Evolutionary conservation across 2,888 invertebrate species (phyloP).

Genomic region (Entomobrya proxima): DNA sequence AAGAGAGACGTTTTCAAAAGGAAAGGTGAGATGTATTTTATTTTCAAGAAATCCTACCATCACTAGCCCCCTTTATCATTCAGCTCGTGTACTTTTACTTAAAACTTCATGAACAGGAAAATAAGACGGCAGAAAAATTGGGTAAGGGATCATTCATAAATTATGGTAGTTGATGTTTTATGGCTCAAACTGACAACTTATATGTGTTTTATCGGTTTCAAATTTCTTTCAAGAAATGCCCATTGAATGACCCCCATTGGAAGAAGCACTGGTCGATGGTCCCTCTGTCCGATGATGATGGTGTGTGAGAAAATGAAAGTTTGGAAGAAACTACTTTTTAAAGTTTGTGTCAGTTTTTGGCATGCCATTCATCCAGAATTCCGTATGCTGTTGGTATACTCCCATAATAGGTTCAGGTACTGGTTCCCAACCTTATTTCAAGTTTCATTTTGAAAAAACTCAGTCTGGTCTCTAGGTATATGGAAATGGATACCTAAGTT

Average conservation of each 20-base stretch:
- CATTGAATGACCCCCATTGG: background rate
- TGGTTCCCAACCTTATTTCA: background rate
- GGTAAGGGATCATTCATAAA: background rate
- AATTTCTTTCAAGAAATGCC: too few relatives aligned
- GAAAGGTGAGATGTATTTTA: background rate
- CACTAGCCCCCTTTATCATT: background rate
- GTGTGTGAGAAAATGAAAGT: slow-evolving; percentile 1
- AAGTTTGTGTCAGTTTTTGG: slow-evolving; percentile 46
- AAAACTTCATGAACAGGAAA: slow-evolving; percentile 28
- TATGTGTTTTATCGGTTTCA: too few relatives aligned
- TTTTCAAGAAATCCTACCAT: background rate
- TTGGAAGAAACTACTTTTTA: background rate
- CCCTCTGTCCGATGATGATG: background rate
- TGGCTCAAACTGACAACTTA: too few relatives aligned
- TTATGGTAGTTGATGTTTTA: too few relatives aligned
- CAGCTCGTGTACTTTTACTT: slow-evolving; percentile 8
- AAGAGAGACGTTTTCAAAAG: background rate
- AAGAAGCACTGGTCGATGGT: background rate
- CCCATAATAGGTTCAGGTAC: background rate
- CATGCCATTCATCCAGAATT: slow-evolving; percentile 62
- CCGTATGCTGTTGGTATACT: slow-evolving; percentile 30
- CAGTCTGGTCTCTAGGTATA: background rate
- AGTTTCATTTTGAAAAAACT: background rate
- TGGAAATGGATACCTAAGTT: too few relatives aligned
- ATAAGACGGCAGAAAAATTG: background rate